Evolutionary conservation across 2,888 invertebrate genomes (phyloP).

Genomic region (Tenthredo mesomela): DNA sequence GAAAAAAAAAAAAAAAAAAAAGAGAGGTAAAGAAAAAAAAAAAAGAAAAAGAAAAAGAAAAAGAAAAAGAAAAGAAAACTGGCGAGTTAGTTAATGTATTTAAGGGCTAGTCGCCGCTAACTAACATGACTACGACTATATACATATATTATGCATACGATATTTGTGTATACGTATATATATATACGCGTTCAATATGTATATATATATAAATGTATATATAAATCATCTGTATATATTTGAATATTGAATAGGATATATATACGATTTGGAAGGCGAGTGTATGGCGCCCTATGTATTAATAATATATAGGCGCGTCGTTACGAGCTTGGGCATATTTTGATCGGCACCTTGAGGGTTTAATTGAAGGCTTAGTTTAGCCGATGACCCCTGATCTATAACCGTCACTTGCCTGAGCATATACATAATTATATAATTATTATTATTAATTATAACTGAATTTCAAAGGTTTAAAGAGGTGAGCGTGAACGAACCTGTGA

Average conservation of each 20-base stretch:
- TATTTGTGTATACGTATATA: slow-evolving; percentile 76
- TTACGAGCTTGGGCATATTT: slow-evolving; percentile 23
- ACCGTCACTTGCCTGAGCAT: slow-evolving; percentile 46
- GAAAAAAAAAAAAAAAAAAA: not conserved
- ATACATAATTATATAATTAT: slow-evolving; percentile 38
- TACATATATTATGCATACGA: slow-evolving; percentile 72
- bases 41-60: not conserved
- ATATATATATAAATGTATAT: slow-evolving; percentile 33
- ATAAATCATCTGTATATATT: slow-evolving; percentile 56
- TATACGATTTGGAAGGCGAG: slow-evolving; percentile 40
- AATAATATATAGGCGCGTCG: not conserved
- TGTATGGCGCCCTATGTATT: not conserved
- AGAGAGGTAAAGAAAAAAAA: not conserved
- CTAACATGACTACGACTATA: slow-evolving; percentile 54
- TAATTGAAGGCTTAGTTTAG: slow-evolving; percentile 2
- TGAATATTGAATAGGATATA: slow-evolving; percentile 55
- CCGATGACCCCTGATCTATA: slow-evolving; percentile 36
- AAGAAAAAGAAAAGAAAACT: not conserved
- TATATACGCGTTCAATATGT: slow-evolving; percentile 68
- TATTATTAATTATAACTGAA: slow-evolving; percentile 32
- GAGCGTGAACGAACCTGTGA: slow-evolving; percentile 51
- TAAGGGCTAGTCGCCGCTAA: slow-evolving; percentile 54
- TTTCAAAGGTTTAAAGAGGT: slow-evolving; percentile 14
- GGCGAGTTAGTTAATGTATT: slow-evolving; percentile 25
- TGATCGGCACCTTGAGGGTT: not conserved